These are phyloP conservation scores for Hemiscyllium ocellatum DNA, from an alignment of 2,113 vertebrate species.

Conservation along the genomic window DNA sequence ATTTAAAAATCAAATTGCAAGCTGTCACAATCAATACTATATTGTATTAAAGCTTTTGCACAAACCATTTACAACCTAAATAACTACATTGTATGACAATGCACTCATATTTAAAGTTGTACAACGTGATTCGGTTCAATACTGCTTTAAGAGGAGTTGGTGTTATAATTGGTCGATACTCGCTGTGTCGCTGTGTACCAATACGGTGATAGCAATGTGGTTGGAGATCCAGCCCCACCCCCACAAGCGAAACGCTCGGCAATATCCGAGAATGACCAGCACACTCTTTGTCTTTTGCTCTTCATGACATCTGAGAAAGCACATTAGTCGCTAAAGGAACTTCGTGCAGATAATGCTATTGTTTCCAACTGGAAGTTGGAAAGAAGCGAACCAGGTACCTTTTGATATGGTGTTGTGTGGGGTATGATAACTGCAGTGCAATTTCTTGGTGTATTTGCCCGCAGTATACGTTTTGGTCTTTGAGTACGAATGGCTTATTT, in stretches of 20 bases:
- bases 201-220: neutral
- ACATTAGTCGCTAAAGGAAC: neutral
- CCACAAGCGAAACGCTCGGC: neutral
- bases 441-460: neutral
- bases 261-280: neutral
- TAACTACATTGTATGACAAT: neutral
- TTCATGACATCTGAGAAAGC: too few species aligned
- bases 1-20: too few species aligned
- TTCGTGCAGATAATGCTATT: neutral
- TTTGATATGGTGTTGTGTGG: neutral
- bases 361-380: neutral
- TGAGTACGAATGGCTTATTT: neutral
- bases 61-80: neutral
- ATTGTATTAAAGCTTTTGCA: neutral
- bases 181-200: slow-evolving; percentile 24
- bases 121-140: neutral
- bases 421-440: neutral
- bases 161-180: slow-evolving; percentile 15
- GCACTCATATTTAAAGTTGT: neutral
- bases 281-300: too few species aligned
- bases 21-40: neutral
- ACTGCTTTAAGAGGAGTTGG: neutral
- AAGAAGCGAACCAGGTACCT: neutral
- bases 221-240: neutral
- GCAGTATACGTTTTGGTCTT: neutral